These are phyloP conservation scores for Virgularia gustaviana DNA, from an alignment of 92 coral and sea anemone species.

Conservation along the genomic window DNA sequence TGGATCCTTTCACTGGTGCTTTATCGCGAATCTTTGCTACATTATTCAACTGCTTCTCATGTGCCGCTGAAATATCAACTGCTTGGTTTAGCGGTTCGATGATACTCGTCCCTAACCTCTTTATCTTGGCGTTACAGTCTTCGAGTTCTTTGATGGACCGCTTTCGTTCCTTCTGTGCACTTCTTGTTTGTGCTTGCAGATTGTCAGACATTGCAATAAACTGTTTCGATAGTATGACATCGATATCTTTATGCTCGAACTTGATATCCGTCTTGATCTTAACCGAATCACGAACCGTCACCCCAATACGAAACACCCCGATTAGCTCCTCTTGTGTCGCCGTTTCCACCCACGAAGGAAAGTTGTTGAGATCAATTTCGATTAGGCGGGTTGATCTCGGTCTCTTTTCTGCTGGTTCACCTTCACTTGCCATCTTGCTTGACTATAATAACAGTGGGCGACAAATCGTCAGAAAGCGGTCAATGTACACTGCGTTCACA, in stretches of 20 bases:
- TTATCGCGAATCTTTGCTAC: conserved; percentile 36
- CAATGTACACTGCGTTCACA: too few species aligned
- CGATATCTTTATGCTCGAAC: conserved; percentile 33
- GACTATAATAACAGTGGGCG: too few species aligned
- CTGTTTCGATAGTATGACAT: conserved; percentile 38
- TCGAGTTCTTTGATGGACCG: conserved; percentile 11
- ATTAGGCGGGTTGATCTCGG: conserved; percentile 20
- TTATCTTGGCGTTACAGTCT: neutral
- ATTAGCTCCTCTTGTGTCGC: conserved; percentile 14
- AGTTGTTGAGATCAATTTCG: conserved; percentile 21
- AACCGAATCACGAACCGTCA: conserved; percentile 39
- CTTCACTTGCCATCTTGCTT: conserved; percentile 2
- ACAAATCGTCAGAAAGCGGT: too few species aligned
- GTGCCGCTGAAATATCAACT: too few species aligned
- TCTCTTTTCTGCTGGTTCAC: conserved; percentile 14
- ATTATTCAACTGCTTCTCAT: too few species aligned
- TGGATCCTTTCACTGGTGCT: conserved; percentile 42
- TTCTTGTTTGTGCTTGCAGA: too few species aligned
- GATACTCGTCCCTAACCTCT: conserved; percentile 17
- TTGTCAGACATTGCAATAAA: conserved; percentile 38
- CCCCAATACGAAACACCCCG: conserved; percentile 39
- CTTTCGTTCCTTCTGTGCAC: conserved; percentile 8
- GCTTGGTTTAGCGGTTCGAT: conserved; percentile 4
- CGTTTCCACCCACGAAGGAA: conserved; percentile 37
- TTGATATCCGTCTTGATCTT: conserved; percentile 18